phyloP scores from a whole-genome alignment of 2,797 vertebrate species.

The Menidia menidia region DNA sequence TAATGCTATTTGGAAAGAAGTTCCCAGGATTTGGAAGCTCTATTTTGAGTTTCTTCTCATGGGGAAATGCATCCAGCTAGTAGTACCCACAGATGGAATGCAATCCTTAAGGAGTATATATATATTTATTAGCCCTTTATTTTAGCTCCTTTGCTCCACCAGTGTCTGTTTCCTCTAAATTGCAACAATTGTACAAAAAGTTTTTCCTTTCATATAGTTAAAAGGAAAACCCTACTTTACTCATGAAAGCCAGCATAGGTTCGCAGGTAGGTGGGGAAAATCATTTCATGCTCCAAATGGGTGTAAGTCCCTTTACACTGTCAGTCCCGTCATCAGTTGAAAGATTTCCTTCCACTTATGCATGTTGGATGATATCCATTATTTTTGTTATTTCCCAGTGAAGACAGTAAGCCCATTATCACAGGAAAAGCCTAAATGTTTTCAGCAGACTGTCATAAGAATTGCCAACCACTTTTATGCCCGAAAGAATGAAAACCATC shows the following conservation, averaged over 20 bases:
- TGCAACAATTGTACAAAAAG: constrained; percentile 25
- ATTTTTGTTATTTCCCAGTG: not conserved
- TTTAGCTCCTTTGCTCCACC: constrained; percentile 5
- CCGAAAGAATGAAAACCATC: constrained; percentile 18
- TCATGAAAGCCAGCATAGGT: not conserved
- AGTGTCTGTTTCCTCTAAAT: constrained; percentile 25
- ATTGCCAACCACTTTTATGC: constrained; percentile 24
- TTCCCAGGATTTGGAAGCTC: constrained; percentile 57
- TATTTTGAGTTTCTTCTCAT: constrained; percentile 35
- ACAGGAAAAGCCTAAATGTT: constrained; percentile 18
- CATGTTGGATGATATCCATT: not conserved
- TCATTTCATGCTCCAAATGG: not conserved
- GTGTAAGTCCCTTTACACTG: not conserved
- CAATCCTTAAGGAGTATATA: constrained; percentile 26
- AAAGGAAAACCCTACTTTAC: constrained; percentile 8
- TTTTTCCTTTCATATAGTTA: constrained; percentile 15
- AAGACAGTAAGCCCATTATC: constrained; percentile 28
- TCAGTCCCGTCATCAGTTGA: not conserved
- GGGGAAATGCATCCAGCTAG: constrained; percentile 45
- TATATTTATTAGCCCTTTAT: constrained; percentile 42
- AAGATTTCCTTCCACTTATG: not conserved
- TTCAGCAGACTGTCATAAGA: constrained; percentile 36
- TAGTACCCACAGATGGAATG: constrained; percentile 51
- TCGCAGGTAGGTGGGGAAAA: not conserved
- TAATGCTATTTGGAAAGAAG: constrained; percentile 40